Percentiles rank a stretch among this genome's conserved stretches.
phyloP scores from a whole-genome alignment of 2,888 invertebrate species.

The Amphipyra berbera region DNA sequence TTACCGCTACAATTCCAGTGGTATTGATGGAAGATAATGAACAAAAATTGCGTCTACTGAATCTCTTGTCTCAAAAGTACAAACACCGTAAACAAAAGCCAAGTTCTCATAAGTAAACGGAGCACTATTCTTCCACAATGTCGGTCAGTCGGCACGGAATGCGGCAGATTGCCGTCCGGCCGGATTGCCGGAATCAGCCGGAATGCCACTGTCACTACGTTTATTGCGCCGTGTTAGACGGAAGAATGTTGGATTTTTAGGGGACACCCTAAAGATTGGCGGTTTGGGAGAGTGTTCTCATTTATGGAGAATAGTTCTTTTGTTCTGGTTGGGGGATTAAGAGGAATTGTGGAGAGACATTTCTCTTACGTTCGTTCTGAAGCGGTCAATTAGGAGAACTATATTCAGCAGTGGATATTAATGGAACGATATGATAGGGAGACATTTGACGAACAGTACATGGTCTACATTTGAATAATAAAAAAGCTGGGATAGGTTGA shows the following conservation, averaged over 20 bases:
- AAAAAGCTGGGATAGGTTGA: no score
- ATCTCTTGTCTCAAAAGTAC: no score
- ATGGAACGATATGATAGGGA: no score
- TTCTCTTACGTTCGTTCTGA: background rate
- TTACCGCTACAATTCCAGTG: no score
- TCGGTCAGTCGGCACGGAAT: constrained; percentile 69
- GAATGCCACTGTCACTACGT: constrained; percentile 87
- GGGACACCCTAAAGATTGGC: constrained; percentile 49
- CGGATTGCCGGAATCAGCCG: constrained; percentile 79
- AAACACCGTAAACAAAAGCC: constrained; percentile 25
- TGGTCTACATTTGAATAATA: no score
- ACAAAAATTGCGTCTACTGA: no score
- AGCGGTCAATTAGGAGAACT: no score
- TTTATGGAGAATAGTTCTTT: constrained; percentile 25
- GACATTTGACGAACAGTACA: no score
- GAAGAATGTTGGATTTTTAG: constrained; percentile 82
- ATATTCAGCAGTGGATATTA: no score
- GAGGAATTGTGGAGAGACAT: constrained; percentile 7
- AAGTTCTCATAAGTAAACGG: constrained; percentile 51
- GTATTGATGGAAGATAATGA: no score
- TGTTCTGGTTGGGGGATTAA: constrained; percentile 24
- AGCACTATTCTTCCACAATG: constrained; percentile 52
- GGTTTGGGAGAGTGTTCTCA: constrained; percentile 42
- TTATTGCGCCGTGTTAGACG: constrained; percentile 85
- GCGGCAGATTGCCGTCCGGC: constrained; percentile 81